Evolutionary conservation across 2,113 vertebrate species (phyloP).

Genomic region (Ornithorhynchus anatinus): DNA sequence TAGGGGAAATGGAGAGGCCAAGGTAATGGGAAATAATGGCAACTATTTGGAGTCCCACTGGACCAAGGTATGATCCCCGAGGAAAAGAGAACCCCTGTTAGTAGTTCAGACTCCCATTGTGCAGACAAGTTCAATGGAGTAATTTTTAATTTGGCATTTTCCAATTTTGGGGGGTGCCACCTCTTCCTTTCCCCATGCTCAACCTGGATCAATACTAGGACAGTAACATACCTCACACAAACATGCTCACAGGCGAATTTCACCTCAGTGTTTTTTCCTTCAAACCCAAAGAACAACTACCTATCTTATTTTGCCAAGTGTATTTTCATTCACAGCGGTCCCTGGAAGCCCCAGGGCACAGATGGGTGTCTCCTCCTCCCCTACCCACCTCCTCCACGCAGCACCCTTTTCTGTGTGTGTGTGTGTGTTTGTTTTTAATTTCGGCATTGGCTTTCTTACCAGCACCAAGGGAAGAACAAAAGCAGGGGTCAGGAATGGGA

Average conservation of each 20-base stretch:
- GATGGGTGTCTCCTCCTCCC: background rate
- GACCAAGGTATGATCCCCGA: too few relatives aligned
- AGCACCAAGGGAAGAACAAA: background rate
- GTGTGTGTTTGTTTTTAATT: constrained; percentile 9
- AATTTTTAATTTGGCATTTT: background rate
- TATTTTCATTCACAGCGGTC: background rate
- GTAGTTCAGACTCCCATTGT: background rate
- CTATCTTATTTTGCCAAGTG: background rate
- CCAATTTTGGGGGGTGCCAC: background rate
- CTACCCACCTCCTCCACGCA: too few relatives aligned
- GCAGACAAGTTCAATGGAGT: background rate
- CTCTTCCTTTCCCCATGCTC: background rate
- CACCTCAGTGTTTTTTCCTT: too few relatives aligned
- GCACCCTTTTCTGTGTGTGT: too few relatives aligned
- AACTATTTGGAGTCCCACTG: background rate
- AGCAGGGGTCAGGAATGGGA: background rate
- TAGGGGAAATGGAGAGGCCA: background rate
- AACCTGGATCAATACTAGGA: background rate
- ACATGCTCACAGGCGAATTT: background rate
- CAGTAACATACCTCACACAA: background rate
- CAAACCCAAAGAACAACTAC: background rate
- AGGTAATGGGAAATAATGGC: background rate
- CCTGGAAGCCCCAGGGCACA: background rate
- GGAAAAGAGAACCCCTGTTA: too few relatives aligned
- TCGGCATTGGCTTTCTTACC: background rate